Percentiles rank a stretch among this genome's conserved stretches.
phyloP scores from a whole-genome alignment of 2,797 vertebrate species.

The Sciurus carolinensis region DNA sequence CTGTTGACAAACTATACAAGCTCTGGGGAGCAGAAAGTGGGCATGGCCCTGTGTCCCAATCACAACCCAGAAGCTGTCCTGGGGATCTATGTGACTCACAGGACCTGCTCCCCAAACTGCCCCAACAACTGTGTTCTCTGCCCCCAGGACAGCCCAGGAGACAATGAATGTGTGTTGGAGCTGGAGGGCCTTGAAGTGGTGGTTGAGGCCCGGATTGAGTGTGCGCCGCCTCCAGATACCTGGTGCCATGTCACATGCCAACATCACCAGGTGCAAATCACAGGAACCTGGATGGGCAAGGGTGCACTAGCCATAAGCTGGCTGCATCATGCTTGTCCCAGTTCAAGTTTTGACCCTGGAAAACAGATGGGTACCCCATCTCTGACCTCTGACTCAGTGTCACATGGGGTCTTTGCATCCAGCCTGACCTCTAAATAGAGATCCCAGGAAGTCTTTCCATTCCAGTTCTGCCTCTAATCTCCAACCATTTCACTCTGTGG shows the following conservation, averaged over 20 bases:
- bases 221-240: constrained; percentile 90
- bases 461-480: background rate
- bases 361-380: background rate
- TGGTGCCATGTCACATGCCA: constrained; percentile 95
- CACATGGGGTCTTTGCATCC: background rate
- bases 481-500: background rate
- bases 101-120: background rate
- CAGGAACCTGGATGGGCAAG: background rate
- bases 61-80: background rate
- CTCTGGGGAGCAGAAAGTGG: background rate
- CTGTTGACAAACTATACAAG: background rate
- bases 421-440: background rate
- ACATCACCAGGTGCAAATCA: constrained; percentile 92
- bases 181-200: constrained; percentile 95
- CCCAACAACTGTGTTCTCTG: background rate
- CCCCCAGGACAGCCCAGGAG: constrained; percentile 92
- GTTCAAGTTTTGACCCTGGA: background rate
- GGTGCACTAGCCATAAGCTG: rapidly evolving
- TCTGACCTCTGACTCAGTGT: background rate
- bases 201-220: constrained; percentile 93
- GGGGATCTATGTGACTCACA: rapidly evolving
- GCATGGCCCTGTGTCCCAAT: background rate
- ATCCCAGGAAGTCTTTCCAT: background rate
- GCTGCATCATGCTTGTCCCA: rapidly evolving
- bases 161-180: constrained; percentile 95